A percentile compares a stretch with the other conserved stretches of the same genome.
Conservation (phyloP, 2,888 invertebrate species). For the Hyposoter dolosus region DNA sequence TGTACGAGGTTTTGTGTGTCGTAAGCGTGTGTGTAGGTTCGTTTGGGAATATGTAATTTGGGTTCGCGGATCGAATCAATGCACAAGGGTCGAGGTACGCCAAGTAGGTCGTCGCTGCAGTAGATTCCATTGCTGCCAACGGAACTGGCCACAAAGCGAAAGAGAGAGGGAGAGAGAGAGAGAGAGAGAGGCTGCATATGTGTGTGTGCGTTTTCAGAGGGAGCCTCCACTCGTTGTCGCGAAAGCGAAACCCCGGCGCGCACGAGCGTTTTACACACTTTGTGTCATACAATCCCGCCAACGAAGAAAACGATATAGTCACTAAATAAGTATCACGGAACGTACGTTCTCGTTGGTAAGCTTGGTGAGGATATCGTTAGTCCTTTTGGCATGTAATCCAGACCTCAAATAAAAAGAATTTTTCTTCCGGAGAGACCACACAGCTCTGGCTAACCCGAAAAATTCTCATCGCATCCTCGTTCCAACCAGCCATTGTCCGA, state of each 20-base stretch:
- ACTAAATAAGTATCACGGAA: constrained; percentile 5
- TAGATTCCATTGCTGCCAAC: constrained; percentile 83
- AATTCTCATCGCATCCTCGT: not conserved
- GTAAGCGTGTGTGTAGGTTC: not conserved
- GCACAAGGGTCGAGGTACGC: constrained; percentile 84
- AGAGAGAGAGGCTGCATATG: constrained; percentile 24
- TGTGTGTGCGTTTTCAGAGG: constrained; percentile 17
- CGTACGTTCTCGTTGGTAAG: not conserved
- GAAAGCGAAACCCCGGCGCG: constrained; percentile 41
- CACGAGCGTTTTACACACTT: constrained; percentile 58
- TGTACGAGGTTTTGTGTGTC: not conserved
- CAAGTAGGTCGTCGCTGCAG: constrained; percentile 82
- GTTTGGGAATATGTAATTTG: constrained; percentile 76
- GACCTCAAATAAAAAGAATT: not conserved
- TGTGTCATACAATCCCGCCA: constrained; percentile 47
- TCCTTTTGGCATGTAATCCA: constrained; percentile 11
- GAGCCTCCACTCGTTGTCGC: constrained; percentile 19
- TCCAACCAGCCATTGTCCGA: not conserved
- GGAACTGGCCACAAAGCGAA: constrained; percentile 66
- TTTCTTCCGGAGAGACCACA: not conserved
- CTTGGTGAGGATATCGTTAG: constrained; percentile 36
- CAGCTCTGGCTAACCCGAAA: not conserved
- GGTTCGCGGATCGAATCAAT: constrained; percentile 81
- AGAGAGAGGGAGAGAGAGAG: constrained; percentile 3
- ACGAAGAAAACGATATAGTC: constrained; percentile 29